Evolutionary conservation across 2,113 vertebrate genomes (phyloP).

Genomic region (Cairina moschata): DNA sequence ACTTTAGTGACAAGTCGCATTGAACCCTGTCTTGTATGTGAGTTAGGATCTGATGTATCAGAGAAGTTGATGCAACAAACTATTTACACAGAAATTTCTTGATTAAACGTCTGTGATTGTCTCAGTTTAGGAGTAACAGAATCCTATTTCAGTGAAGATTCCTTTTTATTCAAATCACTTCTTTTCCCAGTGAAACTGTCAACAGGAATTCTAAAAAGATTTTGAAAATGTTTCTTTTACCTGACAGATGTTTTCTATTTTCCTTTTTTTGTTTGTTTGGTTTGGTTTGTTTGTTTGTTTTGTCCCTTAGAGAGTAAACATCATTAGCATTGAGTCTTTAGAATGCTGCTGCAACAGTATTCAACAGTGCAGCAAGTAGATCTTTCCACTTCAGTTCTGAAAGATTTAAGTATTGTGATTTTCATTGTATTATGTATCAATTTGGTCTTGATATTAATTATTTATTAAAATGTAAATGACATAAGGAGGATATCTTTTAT

Average conservation of each 20-base stretch:
- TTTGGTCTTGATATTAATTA: background rate
- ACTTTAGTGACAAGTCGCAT: background rate
- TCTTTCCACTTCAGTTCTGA: background rate
- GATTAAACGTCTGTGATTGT: background rate
- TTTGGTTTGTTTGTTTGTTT: background rate
- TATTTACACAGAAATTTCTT: background rate
- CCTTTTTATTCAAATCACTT: background rate
- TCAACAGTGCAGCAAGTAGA: background rate
- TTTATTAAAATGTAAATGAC: background rate
- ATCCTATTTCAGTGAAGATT: background rate
- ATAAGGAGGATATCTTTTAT: background rate
- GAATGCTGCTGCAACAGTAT: background rate
- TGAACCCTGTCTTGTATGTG: background rate
- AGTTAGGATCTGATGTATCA: background rate
- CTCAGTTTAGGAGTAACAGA: background rate
- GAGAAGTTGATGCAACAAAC: background rate
- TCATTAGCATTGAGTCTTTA: background rate
- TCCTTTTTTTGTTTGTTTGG: background rate
- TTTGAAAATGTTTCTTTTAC: background rate
- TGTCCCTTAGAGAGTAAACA: background rate
- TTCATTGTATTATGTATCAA: background rate
- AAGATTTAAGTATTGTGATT: background rate
- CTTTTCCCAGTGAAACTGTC: background rate
- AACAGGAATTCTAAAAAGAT: background rate
- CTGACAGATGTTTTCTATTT: background rate